Base-by-base conservation (phyloP, 2,797 vertebrate species). In the Aphelocoma californica region DNA sequence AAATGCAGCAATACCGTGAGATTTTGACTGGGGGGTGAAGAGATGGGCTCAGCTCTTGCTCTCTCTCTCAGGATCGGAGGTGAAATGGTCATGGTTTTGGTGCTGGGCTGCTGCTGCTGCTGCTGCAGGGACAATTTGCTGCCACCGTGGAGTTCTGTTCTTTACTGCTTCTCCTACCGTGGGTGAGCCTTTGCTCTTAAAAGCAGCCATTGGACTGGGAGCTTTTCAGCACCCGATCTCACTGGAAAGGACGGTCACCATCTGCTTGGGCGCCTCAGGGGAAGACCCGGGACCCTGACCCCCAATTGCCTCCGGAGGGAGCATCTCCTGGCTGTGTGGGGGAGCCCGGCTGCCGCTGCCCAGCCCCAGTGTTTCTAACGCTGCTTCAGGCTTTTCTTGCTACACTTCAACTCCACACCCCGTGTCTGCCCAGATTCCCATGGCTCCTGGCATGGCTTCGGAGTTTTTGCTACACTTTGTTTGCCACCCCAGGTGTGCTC, bases 241-340 rank as follows among this genome's bases (percentile, higher is more conserved):
- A 36, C 53, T 5, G 26, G 26, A 44, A 44, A 66, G 44, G 32
- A 36, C 4, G 6, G 12, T 36, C 70, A 31, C 11, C 18, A 8
- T 44, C 51, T 18, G 6, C 36, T 50, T 0, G 2, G 7, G 18
- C 23, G 26, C 32, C 32, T 12, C 21, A 50, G 36, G 36, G n/a
- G 21, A 42, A 66, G 44, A 50, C 14, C 6, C 0, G 0, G 20
- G 6, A 20, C 9, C 12, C 6, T 7, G 12, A 3, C 2, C 0
- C 40, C 19, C 11, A 26, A 6, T 8, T 7, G 7, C 20, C 24
- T 28, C 12, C 2, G 2, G 69, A 62, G 50, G 42, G 42, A 83
- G 24, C 10, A 3, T n/a, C 48, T 54, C 10, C 6, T 0, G 1
- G 24, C 48, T 6, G 8, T 0, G 4, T 25, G 16, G 20, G 31